phyloP scores from a whole-genome alignment of 1,140 invertebrate genomes.

The Papilio machaon region DNA sequence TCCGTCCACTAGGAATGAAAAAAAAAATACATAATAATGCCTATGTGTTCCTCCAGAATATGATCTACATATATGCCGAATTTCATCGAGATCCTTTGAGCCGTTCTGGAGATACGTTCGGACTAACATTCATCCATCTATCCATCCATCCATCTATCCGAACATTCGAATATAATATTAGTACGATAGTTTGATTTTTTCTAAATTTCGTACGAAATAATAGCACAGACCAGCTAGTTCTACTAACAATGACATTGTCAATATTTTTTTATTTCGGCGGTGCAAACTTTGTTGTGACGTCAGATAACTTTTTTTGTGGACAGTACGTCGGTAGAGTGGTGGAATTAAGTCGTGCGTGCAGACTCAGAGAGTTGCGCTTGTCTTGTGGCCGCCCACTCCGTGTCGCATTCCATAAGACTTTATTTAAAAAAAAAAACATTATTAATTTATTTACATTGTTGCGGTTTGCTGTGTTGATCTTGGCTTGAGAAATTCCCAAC shows the following conservation, averaged over 20 bases:
- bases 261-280: background rate
- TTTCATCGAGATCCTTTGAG: no score
- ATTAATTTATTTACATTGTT: slow-evolving; percentile 25
- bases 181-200: background rate
- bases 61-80: no score
- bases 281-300: slow-evolving; percentile 7
- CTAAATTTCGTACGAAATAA: background rate
- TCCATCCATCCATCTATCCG: no score
- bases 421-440: background rate
- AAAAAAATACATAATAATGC: no score
- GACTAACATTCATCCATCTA: no score
- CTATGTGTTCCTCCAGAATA: no score
- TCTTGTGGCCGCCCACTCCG: slow-evolving; percentile 20
- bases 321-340: background rate
- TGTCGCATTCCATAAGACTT: slow-evolving; percentile 17
- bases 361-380: background rate
- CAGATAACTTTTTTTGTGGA: background rate
- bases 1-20: no score
- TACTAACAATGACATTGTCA: background rate
- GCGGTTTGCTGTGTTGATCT: slow-evolving; percentile 1
- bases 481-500: background rate
- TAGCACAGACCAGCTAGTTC: background rate
- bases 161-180: no score
- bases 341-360: slow-evolving; percentile 15
- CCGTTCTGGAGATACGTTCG: no score